These are phyloP conservation scores for Sitta europaea DNA, from an alignment of 2,113 vertebrate species.

Conservation along the genomic window DNA sequence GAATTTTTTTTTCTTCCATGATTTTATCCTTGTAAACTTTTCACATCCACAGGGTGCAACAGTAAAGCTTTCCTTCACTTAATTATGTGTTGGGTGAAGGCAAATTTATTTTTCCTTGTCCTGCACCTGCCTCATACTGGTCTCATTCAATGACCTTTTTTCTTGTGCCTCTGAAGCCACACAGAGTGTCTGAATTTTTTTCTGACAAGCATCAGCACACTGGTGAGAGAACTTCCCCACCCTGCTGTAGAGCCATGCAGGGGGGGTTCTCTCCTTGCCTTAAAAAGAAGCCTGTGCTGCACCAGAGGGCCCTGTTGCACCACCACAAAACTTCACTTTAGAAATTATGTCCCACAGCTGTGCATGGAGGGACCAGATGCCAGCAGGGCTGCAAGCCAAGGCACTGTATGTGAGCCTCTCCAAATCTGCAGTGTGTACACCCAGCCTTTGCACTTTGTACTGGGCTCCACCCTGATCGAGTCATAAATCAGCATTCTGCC, in stretches of 20 bases:
- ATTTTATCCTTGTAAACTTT: background rate
- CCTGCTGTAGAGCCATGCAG: background rate
- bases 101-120: background rate
- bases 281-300: background rate
- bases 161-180: background rate
- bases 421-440: accelerated
- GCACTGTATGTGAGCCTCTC: background rate
- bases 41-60: background rate
- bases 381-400: background rate
- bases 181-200: background rate
- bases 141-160: background rate
- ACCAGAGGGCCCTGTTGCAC: background rate
- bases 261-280: background rate
- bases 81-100: background rate
- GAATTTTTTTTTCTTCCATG: background rate
- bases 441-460: background rate
- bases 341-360: background rate
- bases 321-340: background rate
- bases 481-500: background rate
- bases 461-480: background rate
- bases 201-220: background rate
- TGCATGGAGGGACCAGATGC: background rate
- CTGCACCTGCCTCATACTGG: background rate
- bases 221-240: background rate
- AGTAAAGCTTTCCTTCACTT: background rate